Evolutionary conservation across 2,113 vertebrate genomes (phyloP), one percentile per base, ranked within the genome.

Genomic region (Plectropomus leopardus): DNA sequence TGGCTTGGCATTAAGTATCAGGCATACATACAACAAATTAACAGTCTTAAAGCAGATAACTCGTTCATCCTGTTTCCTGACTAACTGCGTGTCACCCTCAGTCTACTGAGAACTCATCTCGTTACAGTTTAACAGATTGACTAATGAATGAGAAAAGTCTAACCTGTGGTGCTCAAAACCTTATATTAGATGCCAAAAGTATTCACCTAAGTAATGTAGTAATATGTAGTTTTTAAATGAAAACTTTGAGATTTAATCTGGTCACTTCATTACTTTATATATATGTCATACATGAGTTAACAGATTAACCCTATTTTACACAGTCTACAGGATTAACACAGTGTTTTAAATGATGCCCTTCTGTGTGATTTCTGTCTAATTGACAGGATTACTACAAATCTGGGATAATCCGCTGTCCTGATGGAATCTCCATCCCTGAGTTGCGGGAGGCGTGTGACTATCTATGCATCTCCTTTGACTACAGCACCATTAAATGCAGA

Each of bases 361-460:
- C 44, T 60, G 28, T 82, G 34, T 73, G 44, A 80, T 87, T 78
- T 91, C 54, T 87, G 28, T 88, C 57, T 89, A 69, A 90, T 89
- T 93, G 78, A 65, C 84, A 99, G 98, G 98, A 99, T 97, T 99
- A 99, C 90, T 99, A 99, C 94, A 99, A 98, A 94, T 97, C 97
- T 76, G 98, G 98, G 88, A 96, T 99, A 93, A 99, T 99, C 90
- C 97, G 98, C 69, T 99, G 98, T 91, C 98, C 98, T 85, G 98
- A 99, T 95, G 98, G 98, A 88, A 99, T 99, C 94, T 99, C 98
- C 86, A 98, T 99, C 93, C 98, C 98, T n/a, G 98, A 99, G 85
- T 54, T 99, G 88, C 96, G 98, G 92, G 98, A 99, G 94, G 98
- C 98, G 0, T 99, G 98, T 76, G 98, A 99, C 95, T 99, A 99